A percentile compares a stretch with the other conserved stretches of the same genome.
Evolutionary conservation across 2,113 vertebrate genomes (phyloP).

Genomic region (Microtus richardsoni): DNA sequence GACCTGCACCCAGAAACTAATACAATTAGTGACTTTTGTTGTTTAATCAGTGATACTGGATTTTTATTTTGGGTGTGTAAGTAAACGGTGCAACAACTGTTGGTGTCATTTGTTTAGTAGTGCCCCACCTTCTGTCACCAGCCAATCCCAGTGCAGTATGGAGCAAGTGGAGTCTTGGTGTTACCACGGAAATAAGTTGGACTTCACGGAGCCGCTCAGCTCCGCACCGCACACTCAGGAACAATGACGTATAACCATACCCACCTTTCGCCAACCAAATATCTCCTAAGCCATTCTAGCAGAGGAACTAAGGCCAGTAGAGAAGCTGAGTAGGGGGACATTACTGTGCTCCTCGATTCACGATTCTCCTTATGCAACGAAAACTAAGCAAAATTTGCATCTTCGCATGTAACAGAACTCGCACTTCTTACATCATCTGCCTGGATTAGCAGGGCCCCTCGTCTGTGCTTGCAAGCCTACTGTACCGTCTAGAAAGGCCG

Average conservation of each 20-base stretch:
- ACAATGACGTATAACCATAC: background rate
- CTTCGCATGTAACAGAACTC: background rate
- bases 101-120: background rate
- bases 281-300: background rate
- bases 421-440: background rate
- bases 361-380: background rate
- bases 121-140: background rate
- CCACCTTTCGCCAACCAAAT: background rate
- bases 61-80: background rate
- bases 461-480: slow-evolving; percentile 36
- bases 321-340: background rate
- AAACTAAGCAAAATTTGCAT: background rate
- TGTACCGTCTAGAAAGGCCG: slow-evolving; percentile 18
- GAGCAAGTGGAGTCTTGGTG: background rate
- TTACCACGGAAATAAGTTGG: background rate
- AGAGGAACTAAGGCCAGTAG: background rate
- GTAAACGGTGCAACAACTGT: background rate
- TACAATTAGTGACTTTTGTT: background rate
- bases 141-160: background rate
- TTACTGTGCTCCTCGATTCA: background rate
- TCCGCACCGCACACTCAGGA: background rate
- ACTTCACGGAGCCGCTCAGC: background rate
- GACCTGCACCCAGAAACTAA: background rate
- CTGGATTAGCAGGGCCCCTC: background rate
- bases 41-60: background rate